Percentiles rank a stretch among this genome's conserved stretches.
These are phyloP conservation scores for Alfaro cultratus DNA, from an alignment of 2,797 vertebrate genomes.

Conservation along the genomic window DNA sequence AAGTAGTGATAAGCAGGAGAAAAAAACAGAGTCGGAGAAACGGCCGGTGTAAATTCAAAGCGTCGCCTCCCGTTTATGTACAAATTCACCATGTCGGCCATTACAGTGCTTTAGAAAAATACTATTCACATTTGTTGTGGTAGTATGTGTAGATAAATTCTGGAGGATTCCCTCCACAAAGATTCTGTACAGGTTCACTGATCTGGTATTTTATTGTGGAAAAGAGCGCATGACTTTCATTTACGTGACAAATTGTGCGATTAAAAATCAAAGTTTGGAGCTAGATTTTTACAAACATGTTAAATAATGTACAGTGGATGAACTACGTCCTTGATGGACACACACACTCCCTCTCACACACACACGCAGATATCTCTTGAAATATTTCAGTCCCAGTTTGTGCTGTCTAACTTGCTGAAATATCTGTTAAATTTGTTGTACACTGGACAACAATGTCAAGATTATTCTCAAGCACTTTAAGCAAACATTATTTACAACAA, in stretches of 20 bases:
- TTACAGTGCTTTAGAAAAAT: constrained; percentile 98
- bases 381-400: constrained; percentile 56
- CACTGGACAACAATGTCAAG: constrained; percentile 24
- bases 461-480: constrained; percentile 27
- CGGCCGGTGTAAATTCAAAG: constrained; percentile 79
- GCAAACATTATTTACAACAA: not conserved
- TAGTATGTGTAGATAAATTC: constrained; percentile 78
- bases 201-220: constrained; percentile 45
- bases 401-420: constrained; percentile 64
- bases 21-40: constrained; percentile 77
- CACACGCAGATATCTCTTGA: constrained; percentile 5
- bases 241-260: constrained; percentile 62
- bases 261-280: constrained; percentile 34
- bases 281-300: constrained; percentile 27
- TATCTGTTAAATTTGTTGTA: constrained; percentile 17
- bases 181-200: constrained; percentile 74
- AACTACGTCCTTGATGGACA: constrained; percentile 34
- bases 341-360: constrained; percentile 6
- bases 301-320: constrained; percentile 44
- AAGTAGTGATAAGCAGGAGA: constrained; percentile 80
- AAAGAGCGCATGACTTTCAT: constrained; percentile 25
- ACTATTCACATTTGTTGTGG: constrained; percentile 97
- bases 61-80: constrained; percentile 86
- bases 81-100: constrained; percentile 86
- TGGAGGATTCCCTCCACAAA: constrained; percentile 56